Base-by-base conservation (phyloP, 1,140 invertebrate genomes). In the Patella vulgata region DNA sequence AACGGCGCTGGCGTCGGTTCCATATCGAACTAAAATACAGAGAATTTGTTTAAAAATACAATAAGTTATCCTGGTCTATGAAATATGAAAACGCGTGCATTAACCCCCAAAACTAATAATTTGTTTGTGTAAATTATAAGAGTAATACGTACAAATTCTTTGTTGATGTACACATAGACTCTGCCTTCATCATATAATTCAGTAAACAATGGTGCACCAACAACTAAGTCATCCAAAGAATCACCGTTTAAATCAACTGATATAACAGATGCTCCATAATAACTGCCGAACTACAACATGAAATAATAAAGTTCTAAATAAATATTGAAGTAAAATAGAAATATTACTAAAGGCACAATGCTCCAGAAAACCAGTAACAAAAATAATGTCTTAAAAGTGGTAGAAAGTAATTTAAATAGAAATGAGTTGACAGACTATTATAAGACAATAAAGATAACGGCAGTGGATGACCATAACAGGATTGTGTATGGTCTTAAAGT, bases 161-260 rank as follows among this genome's bases (percentile, higher is more conserved):
- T 52, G 91, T 92, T 56, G 73, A 96, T 93, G 67, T 93, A 89
- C 6, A 99, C 89, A 71, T 97, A 96, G 19, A 98, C 90, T 66
- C 94, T 86, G 42, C 96, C 96, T 61, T 95, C 93, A 68, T 91
- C 86, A 11, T 90, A 89, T 67, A 91, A 88, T 9, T 80, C 73
- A 0, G 93, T 96, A 83, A 91, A 96, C 86, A 97, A 90, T 0
- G 97, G 97, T 8, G 96, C 94, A 12, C 96, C 95, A 30, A 98
- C 90, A 40, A 99, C 90, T 39, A 99, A 84, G 84, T 99, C 97
- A 83, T 98, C 92, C 12, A 91, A 85, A 1, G 86, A 87, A 78
- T 95, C 92, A 11, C 85, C 86, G 75, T 92, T 91, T 1, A 93
- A 75, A 82, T 94, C 92, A 33, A 89, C 86, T 1, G 88, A 88